Percentiles rank a stretch among this genome's conserved stretches.
phyloP scores from a whole-genome alignment of 2,113 vertebrate genomes.

The Mastomys coucha region DNA sequence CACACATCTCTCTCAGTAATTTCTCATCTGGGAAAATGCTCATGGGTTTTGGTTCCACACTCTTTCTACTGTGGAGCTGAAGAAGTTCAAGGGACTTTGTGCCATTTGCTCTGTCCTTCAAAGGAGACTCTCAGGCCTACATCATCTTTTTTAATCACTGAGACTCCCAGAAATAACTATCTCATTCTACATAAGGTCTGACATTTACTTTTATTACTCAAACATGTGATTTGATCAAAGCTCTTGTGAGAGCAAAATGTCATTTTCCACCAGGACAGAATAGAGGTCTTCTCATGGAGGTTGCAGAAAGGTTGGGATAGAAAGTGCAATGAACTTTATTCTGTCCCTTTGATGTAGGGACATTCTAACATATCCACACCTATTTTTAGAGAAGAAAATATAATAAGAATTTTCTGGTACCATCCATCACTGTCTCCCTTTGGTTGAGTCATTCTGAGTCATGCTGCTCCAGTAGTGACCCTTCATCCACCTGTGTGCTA shows the following conservation, averaged over 20 bases:
- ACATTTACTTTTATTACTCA: neutral
- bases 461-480: accelerated
- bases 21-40: neutral
- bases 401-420: accelerated
- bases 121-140: slow-evolving; percentile 70
- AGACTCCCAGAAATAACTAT: slow-evolving; percentile 51
- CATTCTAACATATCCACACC: accelerated
- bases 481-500: accelerated
- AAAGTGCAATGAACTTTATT: accelerated
- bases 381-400: neutral
- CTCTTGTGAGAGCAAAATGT: slow-evolving; percentile 41
- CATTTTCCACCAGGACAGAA: neutral
- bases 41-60: neutral
- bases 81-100: slow-evolving; percentile 63
- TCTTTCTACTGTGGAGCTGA: slow-evolving; percentile 28
- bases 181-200: slow-evolving; percentile 57
- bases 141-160: slow-evolving; percentile 65
- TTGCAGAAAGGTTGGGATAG: neutral
- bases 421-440: neutral
- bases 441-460: neutral
- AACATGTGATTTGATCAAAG: slow-evolving; percentile 60
- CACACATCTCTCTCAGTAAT: neutral
- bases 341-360: neutral
- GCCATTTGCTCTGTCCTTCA: slow-evolving; percentile 73
- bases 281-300: accelerated